phyloP scores from a whole-genome alignment of 2,888 invertebrate species.

The Polydrusus cervinus region DNA sequence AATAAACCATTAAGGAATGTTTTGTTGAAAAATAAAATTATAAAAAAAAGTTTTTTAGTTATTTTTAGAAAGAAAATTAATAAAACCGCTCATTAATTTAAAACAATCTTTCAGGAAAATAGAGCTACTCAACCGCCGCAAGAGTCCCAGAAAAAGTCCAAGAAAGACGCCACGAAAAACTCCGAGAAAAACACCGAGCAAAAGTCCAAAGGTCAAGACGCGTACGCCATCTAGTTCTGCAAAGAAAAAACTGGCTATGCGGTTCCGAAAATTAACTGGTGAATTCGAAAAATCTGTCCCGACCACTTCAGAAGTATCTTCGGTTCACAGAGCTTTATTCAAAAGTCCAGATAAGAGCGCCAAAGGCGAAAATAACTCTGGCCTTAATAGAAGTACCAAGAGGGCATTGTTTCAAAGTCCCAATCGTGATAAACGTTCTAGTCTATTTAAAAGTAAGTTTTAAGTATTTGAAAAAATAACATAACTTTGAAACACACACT shows the following conservation, averaged over 20 bases:
- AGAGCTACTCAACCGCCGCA: conserved; percentile 67
- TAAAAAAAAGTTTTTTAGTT: too few species aligned
- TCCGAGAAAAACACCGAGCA: conserved; percentile 72
- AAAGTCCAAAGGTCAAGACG: conserved; percentile 73
- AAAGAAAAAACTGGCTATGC: conserved; percentile 74
- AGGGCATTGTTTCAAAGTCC: conserved; percentile 86
- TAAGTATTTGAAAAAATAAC: background rate
- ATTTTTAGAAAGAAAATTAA: too few species aligned
- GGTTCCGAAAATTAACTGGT: conserved; percentile 63
- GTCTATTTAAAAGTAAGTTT: conserved; percentile 59
- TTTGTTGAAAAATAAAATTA: too few species aligned
- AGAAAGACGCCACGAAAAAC: conserved; percentile 65
- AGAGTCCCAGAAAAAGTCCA: conserved; percentile 65
- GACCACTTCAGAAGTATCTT: conserved; percentile 54
- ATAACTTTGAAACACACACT: too few species aligned
- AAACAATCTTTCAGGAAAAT: conserved; percentile 67
- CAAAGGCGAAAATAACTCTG: conserved; percentile 32
- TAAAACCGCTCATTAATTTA: background rate
- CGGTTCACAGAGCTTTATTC: conserved; percentile 81
- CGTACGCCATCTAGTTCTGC: conserved; percentile 75
- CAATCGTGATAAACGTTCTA: conserved; percentile 62
- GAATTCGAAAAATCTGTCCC: conserved; percentile 61
- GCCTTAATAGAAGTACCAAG: conserved; percentile 71
- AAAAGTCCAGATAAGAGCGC: conserved; percentile 76
- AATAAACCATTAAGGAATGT: too few species aligned